These are phyloP conservation scores for Calameuta idolon DNA, from an alignment of 2,888 invertebrate species.

Conservation along the genomic window DNA sequence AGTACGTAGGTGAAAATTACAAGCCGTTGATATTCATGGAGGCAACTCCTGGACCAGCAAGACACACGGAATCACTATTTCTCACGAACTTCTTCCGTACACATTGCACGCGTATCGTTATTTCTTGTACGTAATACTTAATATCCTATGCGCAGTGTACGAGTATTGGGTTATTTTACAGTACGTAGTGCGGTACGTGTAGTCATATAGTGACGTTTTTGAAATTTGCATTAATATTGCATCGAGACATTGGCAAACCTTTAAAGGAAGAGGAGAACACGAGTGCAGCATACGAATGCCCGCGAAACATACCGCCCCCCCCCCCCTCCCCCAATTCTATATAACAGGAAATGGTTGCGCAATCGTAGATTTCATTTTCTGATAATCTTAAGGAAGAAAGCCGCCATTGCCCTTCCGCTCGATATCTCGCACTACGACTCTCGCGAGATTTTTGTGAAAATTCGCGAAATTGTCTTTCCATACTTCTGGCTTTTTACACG, in stretches of 20 bases:
- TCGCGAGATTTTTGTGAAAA: conserved; percentile 13
- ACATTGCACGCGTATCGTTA: background rate
- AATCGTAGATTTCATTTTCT: conserved; percentile 21
- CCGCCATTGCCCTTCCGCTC: background rate
- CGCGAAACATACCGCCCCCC: background rate
- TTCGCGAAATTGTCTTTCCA: background rate
- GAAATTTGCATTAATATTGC: conserved; percentile 38
- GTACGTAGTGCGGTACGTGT: background rate
- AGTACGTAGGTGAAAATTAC: background rate
- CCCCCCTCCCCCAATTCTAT: background rate
- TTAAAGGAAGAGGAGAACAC: background rate
- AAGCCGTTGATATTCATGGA: background rate
- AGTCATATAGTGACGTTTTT: background rate
- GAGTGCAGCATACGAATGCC: background rate
- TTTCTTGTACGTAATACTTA: background rate
- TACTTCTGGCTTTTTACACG: background rate
- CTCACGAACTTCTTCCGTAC: background rate
- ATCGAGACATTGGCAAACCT: conserved; percentile 15
- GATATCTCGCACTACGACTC: conserved; percentile 11
- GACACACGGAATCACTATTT: background rate
- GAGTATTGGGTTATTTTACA: background rate
- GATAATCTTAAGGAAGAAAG: background rate
- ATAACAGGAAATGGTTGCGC: conserved; percentile 15
- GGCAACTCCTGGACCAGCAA: background rate
- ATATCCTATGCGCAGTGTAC: background rate